Evolutionary conservation across 2,797 vertebrate species (phyloP).

Genomic region (Monodelphis domestica): DNA sequence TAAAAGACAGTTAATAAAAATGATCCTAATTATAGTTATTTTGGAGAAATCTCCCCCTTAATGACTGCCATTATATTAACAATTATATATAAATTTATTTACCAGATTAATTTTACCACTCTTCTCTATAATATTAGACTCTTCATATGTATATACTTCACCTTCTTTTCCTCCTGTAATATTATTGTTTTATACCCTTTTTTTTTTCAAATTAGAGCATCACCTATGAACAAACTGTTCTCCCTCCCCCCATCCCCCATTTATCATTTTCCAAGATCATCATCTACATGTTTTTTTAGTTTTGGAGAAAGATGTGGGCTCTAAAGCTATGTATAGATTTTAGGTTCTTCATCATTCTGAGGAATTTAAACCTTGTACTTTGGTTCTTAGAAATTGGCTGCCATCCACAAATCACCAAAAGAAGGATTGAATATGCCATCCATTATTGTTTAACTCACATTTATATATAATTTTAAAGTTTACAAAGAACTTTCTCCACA

Average conservation of each 20-base stretch:
- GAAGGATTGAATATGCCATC: background rate
- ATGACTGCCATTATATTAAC: background rate
- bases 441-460: background rate
- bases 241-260: background rate
- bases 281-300: background rate
- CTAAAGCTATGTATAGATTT: slow-evolving; percentile 11
- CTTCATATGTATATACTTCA: background rate
- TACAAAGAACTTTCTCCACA: background rate
- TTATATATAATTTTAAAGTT: background rate
- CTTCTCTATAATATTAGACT: background rate
- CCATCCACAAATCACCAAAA: background rate
- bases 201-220: slow-evolving; percentile 5
- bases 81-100: background rate
- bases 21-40: background rate
- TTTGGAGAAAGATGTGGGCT: slow-evolving; percentile 11
- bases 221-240: slow-evolving; percentile 2
- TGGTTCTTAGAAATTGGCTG: slow-evolving; percentile 6
- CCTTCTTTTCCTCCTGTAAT: background rate
- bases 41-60: background rate
- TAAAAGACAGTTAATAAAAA: background rate
- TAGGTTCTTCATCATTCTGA: slow-evolving; percentile 23
- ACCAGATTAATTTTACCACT: background rate
- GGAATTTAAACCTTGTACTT: slow-evolving; percentile 24
- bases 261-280: slow-evolving; percentile 13
- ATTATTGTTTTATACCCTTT: background rate